Evolutionary conservation across 2,888 invertebrate genomes (phyloP).

Genomic region (Drosophila histrio): DNA sequence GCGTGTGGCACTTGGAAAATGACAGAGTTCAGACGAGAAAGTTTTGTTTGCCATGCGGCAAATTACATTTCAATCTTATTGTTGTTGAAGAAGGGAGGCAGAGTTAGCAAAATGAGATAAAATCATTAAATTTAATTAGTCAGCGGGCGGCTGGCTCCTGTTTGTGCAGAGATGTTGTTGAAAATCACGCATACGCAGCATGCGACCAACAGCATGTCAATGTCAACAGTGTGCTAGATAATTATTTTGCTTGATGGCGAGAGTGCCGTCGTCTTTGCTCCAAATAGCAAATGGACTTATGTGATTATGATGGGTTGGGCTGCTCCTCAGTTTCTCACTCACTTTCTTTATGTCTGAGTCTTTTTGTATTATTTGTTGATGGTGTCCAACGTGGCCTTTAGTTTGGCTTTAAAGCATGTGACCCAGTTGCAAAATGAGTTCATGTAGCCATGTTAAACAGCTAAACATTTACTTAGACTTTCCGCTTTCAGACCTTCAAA

Average conservation of each 20-base stretch:
- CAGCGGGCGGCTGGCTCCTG: constrained; percentile 39
- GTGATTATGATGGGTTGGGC: constrained; percentile 49
- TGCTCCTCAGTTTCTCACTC: background rate
- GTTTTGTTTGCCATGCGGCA: constrained; percentile 36
- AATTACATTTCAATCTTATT: constrained; percentile 40
- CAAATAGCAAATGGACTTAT: constrained; percentile 69
- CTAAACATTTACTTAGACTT: constrained; percentile 10
- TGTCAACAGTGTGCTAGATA: constrained; percentile 68
- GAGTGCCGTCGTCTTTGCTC: constrained; percentile 53
- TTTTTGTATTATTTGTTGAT: constrained; percentile 22
- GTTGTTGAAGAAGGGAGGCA: background rate
- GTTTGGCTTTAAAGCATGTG: constrained; percentile 40
- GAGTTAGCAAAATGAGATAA: constrained; percentile 46
- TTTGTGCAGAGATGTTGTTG: constrained; percentile 13
- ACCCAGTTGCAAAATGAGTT: constrained; percentile 57
- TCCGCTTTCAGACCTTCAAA: constrained; percentile 12
- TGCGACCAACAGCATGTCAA: constrained; percentile 58
- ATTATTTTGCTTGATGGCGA: constrained; percentile 52
- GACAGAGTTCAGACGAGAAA: constrained; percentile 34
- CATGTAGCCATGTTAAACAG: constrained; percentile 14
- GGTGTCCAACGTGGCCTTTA: constrained; percentile 40
- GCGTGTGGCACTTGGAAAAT: constrained; percentile 33
- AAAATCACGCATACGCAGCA: constrained; percentile 70
- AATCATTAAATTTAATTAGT: constrained; percentile 66
- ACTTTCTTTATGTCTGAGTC: background rate